Base-by-base conservation (phyloP, 1,140 invertebrate genomes). In the Diabrotica undecimpunctata region DNA sequence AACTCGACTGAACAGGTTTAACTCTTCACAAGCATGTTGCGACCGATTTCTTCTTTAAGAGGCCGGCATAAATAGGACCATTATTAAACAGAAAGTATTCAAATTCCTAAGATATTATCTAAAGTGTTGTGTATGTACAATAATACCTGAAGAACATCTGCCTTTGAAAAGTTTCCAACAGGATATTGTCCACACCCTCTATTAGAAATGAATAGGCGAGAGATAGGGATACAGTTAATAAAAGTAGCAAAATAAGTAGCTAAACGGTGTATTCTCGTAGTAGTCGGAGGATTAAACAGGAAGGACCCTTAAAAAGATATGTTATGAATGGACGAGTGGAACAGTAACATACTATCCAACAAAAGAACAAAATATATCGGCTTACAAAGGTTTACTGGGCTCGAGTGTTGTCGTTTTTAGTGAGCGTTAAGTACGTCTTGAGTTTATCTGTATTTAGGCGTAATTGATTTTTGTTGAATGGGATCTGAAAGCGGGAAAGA, bases 161-260 rank as follows among this genome's bases (percentile, higher is more conserved):
- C 58, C 58, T 39, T 11, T 35, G n/a, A 60, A 57, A 37, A 57
- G 38, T 37, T 38, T 57, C 37, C 37, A 60, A 35, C 39, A 60
- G 58, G 58, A 60, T 60, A 51, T 38, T 51, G 58, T 60, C 38
- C 38, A 58, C 38, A 46, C 56, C 58, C 58, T 60, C 58, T 38
- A 14, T 60, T 60, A 41, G 50, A 39, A 41, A 9, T 60, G 58
- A 60, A 60, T 60, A 51, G 58, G 58, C 13, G 58, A 9, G 7
- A 60, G 38, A 60, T 60, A 60, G 58, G 35, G 46, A 60, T 60
- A 60, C 46, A 60, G 58, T 60, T 60, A 60, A 60, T 60, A 60
- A 51, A 60, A 60, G 58, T 46, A 60, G 7, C 39, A 25, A 50
- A 46, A 46, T 60, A 60, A 60, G 58, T 60, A 60, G 58, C 41